These are phyloP conservation scores for Orthosia gothica DNA, from an alignment of 2,888 invertebrate species.

Conservation along the genomic window DNA sequence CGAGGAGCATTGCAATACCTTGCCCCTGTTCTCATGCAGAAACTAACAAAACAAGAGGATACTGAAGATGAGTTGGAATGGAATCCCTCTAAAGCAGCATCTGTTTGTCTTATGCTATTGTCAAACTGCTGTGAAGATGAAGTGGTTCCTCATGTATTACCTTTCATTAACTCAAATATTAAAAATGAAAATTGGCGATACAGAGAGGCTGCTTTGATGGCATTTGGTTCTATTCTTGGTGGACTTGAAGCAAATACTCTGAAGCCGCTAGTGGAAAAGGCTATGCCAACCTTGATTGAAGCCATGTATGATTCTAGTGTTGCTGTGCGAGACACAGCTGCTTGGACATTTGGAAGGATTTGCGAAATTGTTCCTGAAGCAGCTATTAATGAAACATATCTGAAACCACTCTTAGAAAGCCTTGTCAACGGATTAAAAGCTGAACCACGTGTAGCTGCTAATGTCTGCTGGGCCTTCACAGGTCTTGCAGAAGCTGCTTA, in stretches of 20 bases:
- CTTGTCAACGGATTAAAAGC: slow-evolving; percentile 97
- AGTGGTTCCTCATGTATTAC: slow-evolving; percentile 98
- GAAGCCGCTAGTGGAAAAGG: slow-evolving; percentile 98
- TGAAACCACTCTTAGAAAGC: slow-evolving; percentile 95
- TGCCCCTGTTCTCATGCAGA: slow-evolving; percentile 98
- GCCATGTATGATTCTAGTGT: slow-evolving; percentile 98
- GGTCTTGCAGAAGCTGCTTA: slow-evolving; percentile 99
- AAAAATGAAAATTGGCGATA: slow-evolving; percentile 97
- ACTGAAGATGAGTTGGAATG: slow-evolving; percentile 99
- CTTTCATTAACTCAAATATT: slow-evolving; percentile 99
- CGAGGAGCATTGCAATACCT: slow-evolving; percentile 99
- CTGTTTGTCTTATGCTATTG: slow-evolving; percentile 99
- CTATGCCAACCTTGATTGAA: slow-evolving; percentile 98
- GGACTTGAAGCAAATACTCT: slow-evolving; percentile 97
- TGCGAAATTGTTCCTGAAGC: slow-evolving; percentile 99
- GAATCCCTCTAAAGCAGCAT: slow-evolving; percentile 99
- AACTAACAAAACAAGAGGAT: slow-evolving; percentile 99
- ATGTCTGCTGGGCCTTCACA: slow-evolving; percentile 99
- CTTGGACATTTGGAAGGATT: slow-evolving; percentile 99
- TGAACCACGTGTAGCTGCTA: slow-evolving; percentile 99
- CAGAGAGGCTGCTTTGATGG: slow-evolving; percentile 99
- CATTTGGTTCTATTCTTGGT: slow-evolving; percentile 98
- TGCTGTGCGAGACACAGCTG: slow-evolving; percentile 98
- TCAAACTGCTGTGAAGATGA: slow-evolving; percentile 99
- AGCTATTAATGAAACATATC: slow-evolving; percentile 96